Evolutionary conservation across 2,113 vertebrate genomes (phyloP).

Genomic region (Aplodontia rufa): DNA sequence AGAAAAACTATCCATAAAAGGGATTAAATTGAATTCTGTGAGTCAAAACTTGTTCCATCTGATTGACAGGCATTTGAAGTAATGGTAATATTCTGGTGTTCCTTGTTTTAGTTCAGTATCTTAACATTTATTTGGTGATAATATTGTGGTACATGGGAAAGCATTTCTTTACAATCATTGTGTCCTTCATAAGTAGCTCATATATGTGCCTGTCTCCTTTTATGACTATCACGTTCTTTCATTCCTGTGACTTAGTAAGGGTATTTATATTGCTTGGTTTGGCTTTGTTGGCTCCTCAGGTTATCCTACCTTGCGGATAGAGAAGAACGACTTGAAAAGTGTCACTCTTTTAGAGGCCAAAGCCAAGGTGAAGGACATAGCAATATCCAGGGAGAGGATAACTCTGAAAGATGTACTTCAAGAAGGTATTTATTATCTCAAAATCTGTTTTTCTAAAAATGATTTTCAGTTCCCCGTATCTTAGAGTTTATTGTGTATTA

Average conservation of each 20-base stretch:
- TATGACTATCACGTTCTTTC: background rate
- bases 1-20: constrained; percentile 66
- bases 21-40: constrained; percentile 61
- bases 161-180: background rate
- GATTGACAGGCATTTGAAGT: background rate
- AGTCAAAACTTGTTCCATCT: constrained; percentile 38
- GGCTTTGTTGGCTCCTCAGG: constrained; percentile 91
- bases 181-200: background rate
- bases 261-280: constrained; percentile 89
- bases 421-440: constrained; percentile 89
- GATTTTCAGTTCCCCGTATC: constrained; percentile 23
- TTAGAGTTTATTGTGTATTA: background rate
- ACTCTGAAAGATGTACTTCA: constrained; percentile 96
- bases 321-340: constrained; percentile 99
- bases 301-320: constrained; percentile 96
- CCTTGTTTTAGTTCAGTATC: constrained; percentile 26
- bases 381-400: constrained; percentile 96
- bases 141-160: background rate
- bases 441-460: background rate
- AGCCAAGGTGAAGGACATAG: constrained; percentile 98
- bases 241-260: constrained; percentile 50
- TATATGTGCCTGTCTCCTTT: background rate
- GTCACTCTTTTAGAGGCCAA: constrained; percentile 97
- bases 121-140: constrained; percentile 9
- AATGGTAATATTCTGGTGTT: constrained; percentile 17